Conservation (phyloP, 2,888 invertebrate species). For the Cryptocephalus primarius region DNA sequence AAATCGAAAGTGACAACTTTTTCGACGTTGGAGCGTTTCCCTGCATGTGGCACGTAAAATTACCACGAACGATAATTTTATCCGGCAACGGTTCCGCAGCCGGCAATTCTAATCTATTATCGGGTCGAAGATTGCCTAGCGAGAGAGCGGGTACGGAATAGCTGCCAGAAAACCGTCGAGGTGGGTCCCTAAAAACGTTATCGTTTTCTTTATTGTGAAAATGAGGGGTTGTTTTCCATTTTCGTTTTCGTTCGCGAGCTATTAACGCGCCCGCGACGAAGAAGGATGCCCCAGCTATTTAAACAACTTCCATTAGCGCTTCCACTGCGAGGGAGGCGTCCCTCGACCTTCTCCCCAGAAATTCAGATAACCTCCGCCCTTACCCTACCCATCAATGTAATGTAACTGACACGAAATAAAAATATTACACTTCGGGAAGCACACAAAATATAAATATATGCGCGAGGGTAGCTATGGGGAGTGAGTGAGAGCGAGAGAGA, state of each 20-base stretch:
- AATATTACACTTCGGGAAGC: slow-evolving; percentile 11
- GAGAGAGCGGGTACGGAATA: no score
- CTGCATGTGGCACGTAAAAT: no score
- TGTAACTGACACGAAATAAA: slow-evolving; percentile 20
- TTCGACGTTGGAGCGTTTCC: no score
- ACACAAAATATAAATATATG: neutral
- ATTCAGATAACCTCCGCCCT: slow-evolving; percentile 16
- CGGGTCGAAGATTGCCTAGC: no score
- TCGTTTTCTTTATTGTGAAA: neutral
- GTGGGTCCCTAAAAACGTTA: neutral
- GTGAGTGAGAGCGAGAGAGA: no score
- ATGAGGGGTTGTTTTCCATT: neutral
- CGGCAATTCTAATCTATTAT: no score
- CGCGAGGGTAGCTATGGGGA: no score
- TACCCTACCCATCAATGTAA: slow-evolving; percentile 16
- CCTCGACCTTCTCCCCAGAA: slow-evolving; percentile 6
- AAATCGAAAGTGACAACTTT: no score
- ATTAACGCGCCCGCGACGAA: neutral
- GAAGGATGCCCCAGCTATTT: slow-evolving; percentile 20
- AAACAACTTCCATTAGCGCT: slow-evolving; percentile 35
- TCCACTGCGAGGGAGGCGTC: slow-evolving; percentile 11
- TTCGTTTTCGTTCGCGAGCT: neutral
- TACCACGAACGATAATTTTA: no score
- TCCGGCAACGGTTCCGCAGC: no score
- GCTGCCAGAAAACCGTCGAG: neutral